Evolutionary conservation across 2,888 invertebrate species (phyloP).

Genomic region (Euphydryas editha): DNA sequence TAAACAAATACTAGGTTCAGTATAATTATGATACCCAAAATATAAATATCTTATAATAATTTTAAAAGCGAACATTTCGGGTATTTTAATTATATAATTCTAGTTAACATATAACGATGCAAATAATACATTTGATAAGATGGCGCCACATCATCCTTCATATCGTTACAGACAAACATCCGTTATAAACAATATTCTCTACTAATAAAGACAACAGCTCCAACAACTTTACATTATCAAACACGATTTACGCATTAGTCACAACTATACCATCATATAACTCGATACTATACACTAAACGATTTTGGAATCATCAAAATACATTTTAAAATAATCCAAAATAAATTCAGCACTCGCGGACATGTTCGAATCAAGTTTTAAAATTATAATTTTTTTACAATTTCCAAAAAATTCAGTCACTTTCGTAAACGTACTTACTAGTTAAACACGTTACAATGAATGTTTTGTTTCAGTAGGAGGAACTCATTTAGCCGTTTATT

Average conservation of each 20-base stretch:
- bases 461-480: conserved; percentile 30
- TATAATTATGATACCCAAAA: conserved; percentile 9
- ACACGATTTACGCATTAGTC: conserved; percentile 54
- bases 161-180: conserved; percentile 53
- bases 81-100: conserved; percentile 11
- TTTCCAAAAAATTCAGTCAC: conserved; percentile 39
- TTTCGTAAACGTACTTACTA: conserved; percentile 40
- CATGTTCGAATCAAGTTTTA: conserved; percentile 19
- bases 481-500: conserved; percentile 36
- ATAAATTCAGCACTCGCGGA: conserved; percentile 19
- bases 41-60: conserved; percentile 8
- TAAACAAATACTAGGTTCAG: conserved; percentile 6
- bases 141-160: conserved; percentile 42
- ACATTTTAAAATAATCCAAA: conserved; percentile 31
- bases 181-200: conserved; percentile 52
- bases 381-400: conserved; percentile 30
- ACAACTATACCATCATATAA: conserved; percentile 46
- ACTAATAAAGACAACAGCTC: conserved; percentile 63
- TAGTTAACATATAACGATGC: conserved; percentile 1
- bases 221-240: conserved; percentile 42
- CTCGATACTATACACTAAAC: conserved; percentile 38
- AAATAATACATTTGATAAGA: conserved; percentile 38
- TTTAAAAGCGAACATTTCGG: conserved; percentile 8
- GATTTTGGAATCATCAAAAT: conserved; percentile 36
- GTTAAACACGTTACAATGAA: conserved; percentile 33